A percentile compares a stretch with the other conserved stretches of the same genome.
Evolutionary conservation across 2,888 invertebrate genomes (phyloP).

Genomic region (Caenorhabditis plicata): DNA sequence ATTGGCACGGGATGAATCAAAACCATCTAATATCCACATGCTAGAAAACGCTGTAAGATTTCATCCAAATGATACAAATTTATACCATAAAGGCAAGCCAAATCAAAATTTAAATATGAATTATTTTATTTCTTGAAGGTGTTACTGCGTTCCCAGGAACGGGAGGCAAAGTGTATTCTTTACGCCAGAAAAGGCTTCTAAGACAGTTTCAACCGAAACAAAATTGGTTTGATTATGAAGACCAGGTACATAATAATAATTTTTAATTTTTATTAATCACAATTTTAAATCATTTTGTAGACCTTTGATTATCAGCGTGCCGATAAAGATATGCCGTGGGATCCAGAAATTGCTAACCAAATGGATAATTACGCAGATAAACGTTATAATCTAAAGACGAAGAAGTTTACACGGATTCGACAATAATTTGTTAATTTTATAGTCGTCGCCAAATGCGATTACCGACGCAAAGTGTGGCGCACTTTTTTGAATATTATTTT

Average conservation of each 20-base stretch:
- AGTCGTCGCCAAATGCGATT: no score
- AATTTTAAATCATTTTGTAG: conserved; percentile 18
- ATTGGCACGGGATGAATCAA: conserved; percentile 43
- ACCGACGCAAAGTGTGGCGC: no score
- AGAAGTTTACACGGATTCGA: conserved; percentile 38
- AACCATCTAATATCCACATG: conserved; percentile 56
- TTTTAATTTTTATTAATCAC: not conserved
- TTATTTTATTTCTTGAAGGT: no score
- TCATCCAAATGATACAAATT: conserved; percentile 59
- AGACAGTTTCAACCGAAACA: conserved; percentile 62
- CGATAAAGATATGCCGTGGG: conserved; percentile 63
- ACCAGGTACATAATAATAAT: conserved; percentile 32
- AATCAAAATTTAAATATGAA: no score
- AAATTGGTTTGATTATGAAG: conserved; percentile 64
- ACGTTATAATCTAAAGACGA: conserved; percentile 51
- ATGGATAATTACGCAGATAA: conserved; percentile 61
- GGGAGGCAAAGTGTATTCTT: conserved; percentile 54
- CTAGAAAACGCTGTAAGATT: conserved; percentile 59
- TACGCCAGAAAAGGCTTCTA: conserved; percentile 58
- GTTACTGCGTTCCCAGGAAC: conserved; percentile 62
- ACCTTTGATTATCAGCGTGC: conserved; percentile 42
- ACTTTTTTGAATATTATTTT: no score
- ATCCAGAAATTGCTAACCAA: conserved; percentile 56
- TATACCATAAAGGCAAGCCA: no score
- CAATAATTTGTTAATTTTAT: conserved; percentile 12